A percentile compares a stretch with the other conserved stretches of the same genome.
Evolutionary conservation across 2,797 vertebrate genomes (phyloP).

Genomic region (Tangara arthus): DNA sequence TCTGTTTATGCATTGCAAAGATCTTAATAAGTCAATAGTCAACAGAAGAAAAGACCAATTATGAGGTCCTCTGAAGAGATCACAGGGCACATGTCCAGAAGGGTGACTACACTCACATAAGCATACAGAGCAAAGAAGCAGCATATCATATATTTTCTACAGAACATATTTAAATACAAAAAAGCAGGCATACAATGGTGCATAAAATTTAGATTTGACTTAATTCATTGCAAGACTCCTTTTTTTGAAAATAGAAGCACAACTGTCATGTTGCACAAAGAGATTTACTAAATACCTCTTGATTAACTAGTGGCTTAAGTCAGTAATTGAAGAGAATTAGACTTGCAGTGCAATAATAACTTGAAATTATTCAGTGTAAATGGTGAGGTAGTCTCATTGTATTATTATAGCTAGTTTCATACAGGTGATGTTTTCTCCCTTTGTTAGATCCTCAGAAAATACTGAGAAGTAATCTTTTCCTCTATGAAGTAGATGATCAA

Average conservation of each 20-base stretch:
- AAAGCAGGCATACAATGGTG: neutral
- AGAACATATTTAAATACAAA: neutral
- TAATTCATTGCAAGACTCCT: neutral
- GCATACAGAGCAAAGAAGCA: neutral
- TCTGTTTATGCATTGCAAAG: neutral
- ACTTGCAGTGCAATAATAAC: neutral
- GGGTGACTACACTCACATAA: neutral
- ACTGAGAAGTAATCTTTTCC: neutral
- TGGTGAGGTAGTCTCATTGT: neutral
- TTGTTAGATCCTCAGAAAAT: neutral
- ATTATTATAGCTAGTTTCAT: neutral
- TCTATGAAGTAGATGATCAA: neutral
- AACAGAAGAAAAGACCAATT: neutral
- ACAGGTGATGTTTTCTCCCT: neutral
- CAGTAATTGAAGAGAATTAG: neutral
- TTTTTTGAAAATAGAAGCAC: neutral
- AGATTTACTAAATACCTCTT: neutral
- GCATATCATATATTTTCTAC: neutral
- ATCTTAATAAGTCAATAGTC: neutral
- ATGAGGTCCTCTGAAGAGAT: neutral
- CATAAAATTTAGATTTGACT: neutral
- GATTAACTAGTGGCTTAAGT: neutral
- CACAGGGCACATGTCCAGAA: neutral
- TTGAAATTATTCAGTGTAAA: neutral
- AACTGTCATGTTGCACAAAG: neutral